Evolutionary conservation across 2,113 vertebrate genomes (phyloP), one percentile per base, ranked within the genome.

Genomic region (Grus americana): DNA sequence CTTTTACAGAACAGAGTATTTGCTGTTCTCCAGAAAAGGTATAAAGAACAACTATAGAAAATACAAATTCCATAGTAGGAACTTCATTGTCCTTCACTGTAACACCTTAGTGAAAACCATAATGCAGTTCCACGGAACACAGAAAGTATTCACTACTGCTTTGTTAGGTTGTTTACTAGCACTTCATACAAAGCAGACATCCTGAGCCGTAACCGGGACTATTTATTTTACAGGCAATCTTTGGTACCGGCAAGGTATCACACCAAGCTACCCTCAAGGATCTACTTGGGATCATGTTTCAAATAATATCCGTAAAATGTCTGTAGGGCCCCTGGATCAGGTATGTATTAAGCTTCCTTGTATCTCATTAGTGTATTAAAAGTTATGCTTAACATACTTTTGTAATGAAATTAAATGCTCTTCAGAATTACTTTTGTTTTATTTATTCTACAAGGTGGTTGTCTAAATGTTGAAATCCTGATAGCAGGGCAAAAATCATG

Each of bases 251-350:
- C 98, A 98, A 30, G 99, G 98, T 4, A 98, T 99, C 97, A 99
- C 99, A 1, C 99, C 99, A 73, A 99, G 98, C 95, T 99, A 99
- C 97, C 99, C 99, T 9, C 99, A 99, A 92, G 99, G 99, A 66
- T 98, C 99, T 17, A 93, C 97, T 34, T 99, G 99, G 99, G 99
- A 99, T 27, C 99, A 99, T 4, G 99, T 99, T 73, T 99, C 99
- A 34, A 99, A 99, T 92, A 99, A 99, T 9, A 99, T 99, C 75
- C 99, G 99, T 23, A 99, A 98, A 68, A 99, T 99, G 65, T 99
- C 99, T 10, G 95, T 99, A 20, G 99, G 99, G 18, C 99, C 99
- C 17, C 96, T 99, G 95, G 99, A 99, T 98, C 99, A 99, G 99
- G 99, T 99, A 57, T 52, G 98, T 87, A 57, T 63, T 57, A 5